Percentiles rank a stretch among this genome's conserved stretches.
Conservation (phyloP, 2,888 invertebrate genomes). For the Imbricaverruca yamaguchii region DNA sequence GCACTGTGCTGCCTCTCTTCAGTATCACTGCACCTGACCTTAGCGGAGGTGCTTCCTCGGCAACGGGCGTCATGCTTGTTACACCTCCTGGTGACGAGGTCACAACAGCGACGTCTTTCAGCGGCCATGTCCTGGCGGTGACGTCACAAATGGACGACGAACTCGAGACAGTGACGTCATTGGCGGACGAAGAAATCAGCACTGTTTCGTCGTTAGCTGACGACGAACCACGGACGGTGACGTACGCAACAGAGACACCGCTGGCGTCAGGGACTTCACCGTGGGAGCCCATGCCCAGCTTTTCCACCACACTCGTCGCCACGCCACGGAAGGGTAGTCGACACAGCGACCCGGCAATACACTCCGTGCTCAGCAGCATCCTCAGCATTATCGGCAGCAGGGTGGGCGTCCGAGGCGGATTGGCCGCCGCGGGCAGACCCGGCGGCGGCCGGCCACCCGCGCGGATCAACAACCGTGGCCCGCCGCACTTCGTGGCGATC, state of each 20-base stretch:
- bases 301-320: not conserved
- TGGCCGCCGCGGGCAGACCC: not conserved
- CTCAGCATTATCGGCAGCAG: constrained; percentile 7
- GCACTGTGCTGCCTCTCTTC: too few relatives aligned
- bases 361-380: constrained; percentile 14
- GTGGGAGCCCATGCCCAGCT: not conserved
- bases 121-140: not conserved
- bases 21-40: too few relatives aligned
- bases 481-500: constrained; percentile 40
- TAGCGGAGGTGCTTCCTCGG: too few relatives aligned
- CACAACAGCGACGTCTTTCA: not conserved
- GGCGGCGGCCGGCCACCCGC: constrained; percentile 32
- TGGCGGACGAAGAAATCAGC: too few relatives aligned
- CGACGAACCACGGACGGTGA: not conserved
- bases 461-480: constrained; percentile 80
- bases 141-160: too few relatives aligned
- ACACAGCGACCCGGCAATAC: not conserved
- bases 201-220: too few relatives aligned
- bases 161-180: too few relatives aligned
- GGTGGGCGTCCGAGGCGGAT: not conserved
- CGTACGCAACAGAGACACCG: not conserved
- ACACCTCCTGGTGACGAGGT: not conserved
- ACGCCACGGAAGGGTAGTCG: not conserved
- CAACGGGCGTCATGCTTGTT: too few relatives aligned
- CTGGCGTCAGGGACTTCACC: not conserved